These are phyloP conservation scores for Apistogramma diplotaenia DNA, from an alignment of 2,113 vertebrate species.

Conservation along the genomic window DNA sequence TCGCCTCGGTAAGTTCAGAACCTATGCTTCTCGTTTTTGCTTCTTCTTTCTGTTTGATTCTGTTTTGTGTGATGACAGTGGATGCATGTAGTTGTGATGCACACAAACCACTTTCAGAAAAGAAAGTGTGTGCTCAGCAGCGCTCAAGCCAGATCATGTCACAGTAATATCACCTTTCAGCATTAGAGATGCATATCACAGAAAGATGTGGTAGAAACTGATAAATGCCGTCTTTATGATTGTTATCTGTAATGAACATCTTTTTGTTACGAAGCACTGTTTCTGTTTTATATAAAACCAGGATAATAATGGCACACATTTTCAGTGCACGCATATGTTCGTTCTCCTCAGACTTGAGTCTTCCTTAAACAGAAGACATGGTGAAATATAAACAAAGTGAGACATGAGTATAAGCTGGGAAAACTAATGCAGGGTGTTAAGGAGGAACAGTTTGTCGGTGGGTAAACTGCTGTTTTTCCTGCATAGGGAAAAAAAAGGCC, in stretches of 20 bases:
- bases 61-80: not conserved
- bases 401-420: not conserved
- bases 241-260: not conserved
- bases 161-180: not conserved
- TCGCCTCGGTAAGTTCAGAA: conserved; percentile 84
- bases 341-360: not conserved
- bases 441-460: not conserved
- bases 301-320: not conserved
- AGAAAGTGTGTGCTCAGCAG: not conserved
- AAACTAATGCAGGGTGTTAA: not conserved
- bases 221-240: not conserved
- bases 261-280: not conserved
- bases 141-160: not conserved
- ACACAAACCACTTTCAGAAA: not conserved
- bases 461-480: not conserved
- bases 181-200: not conserved
- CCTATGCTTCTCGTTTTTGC: not conserved
- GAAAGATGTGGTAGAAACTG: not conserved
- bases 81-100: not conserved
- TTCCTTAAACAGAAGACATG: not conserved
- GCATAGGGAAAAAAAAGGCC: not conserved
- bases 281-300: not conserved
- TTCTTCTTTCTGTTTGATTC: not conserved
- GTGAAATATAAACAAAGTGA: not conserved
- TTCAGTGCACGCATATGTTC: not conserved